Evolutionary conservation across 2,888 invertebrate species (phyloP).

Genomic region (Andrena bicolor): DNA sequence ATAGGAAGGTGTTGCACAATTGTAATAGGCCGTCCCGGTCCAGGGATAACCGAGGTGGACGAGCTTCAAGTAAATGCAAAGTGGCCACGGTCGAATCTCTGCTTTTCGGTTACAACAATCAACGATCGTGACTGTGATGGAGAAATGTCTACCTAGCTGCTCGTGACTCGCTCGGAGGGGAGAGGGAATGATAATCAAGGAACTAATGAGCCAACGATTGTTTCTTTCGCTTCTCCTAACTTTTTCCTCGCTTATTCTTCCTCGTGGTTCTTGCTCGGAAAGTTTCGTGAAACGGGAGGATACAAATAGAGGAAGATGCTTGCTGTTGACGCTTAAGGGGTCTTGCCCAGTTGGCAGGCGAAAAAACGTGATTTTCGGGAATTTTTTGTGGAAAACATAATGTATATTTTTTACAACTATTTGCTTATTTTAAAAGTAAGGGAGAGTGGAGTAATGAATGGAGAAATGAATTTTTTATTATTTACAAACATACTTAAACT

Average conservation of each 20-base stretch:
- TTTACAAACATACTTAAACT: no score
- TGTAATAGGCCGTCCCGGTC: slow-evolving; percentile 7
- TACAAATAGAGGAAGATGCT: no score
- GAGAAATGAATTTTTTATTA: no score
- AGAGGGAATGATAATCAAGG: slow-evolving; percentile 17
- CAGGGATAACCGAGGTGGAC: slow-evolving; percentile 9
- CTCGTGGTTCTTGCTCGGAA: no score
- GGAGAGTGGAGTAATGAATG: no score
- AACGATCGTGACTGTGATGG: slow-evolving; percentile 45
- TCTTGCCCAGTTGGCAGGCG: no score
- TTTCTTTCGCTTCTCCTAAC: not conserved
- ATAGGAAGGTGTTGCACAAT: slow-evolving; percentile 22
- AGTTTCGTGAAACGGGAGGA: no score
- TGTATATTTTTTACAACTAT: no score
- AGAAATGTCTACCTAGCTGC: slow-evolving; percentile 11
- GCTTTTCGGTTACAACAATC: slow-evolving; percentile 23
- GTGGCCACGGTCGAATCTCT: not conserved
- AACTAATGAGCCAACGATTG: not conserved
- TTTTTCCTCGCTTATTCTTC: not conserved
- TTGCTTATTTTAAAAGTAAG: no score
- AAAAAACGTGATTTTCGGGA: no score
- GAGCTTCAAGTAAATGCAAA: slow-evolving; percentile 27
- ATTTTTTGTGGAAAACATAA: no score
- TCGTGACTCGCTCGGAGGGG: not conserved
- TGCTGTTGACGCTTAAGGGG: no score